Percentiles rank a stretch among this genome's conserved stretches.
phyloP scores from a whole-genome alignment of 2,113 vertebrate genomes.

The Girardinichthys multiradiatus region DNA sequence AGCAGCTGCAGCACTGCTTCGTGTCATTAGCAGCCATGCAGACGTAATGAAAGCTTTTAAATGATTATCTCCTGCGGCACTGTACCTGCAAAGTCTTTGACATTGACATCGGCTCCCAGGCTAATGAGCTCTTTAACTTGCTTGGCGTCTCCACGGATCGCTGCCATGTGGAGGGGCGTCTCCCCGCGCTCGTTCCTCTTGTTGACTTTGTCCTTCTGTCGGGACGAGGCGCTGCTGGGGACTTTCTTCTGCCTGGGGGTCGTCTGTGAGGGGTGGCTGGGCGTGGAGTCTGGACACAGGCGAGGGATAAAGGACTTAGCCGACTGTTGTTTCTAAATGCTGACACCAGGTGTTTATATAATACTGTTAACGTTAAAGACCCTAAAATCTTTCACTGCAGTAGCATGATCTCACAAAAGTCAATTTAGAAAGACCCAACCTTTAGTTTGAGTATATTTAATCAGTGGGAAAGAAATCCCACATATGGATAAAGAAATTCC shows the following conservation, averaged over 20 bases:
- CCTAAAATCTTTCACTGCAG: too few relatives aligned
- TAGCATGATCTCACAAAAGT: too few relatives aligned
- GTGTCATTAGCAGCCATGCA: slow-evolving; percentile 9
- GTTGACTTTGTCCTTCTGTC: slow-evolving; percentile 99
- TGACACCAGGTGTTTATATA: too few relatives aligned
- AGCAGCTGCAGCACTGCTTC: slow-evolving; percentile 25
- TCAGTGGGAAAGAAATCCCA: too few relatives aligned
- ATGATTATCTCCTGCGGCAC: background rate
- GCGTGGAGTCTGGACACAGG: slow-evolving; percentile 85
- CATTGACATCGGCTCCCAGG: slow-evolving; percentile 95
- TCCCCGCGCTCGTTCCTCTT: slow-evolving; percentile 98
- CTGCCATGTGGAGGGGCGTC: slow-evolving; percentile 97
- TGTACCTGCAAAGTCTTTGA: slow-evolving; percentile 98
- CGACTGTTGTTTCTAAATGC: background rate
- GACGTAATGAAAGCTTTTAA: slow-evolving; percentile 20
- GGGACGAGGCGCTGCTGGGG: slow-evolving; percentile 88
- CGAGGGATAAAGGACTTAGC: slow-evolving; percentile 5
- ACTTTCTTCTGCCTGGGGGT: slow-evolving; percentile 92
- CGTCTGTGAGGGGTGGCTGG: slow-evolving; percentile 92
- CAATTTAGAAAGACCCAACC: too few relatives aligned
- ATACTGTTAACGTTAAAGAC: too few relatives aligned
- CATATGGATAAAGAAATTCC: too few relatives aligned
- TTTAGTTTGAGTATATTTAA: too few relatives aligned
- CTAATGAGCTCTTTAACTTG: slow-evolving; percentile 97
- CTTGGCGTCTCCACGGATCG: slow-evolving; percentile 95